A percentile compares a stretch with the other conserved stretches of the same genome.
These are phyloP conservation scores for Centropus bengalensis DNA, from an alignment of 2,113 vertebrate genomes.

Conservation along the genomic window DNA sequence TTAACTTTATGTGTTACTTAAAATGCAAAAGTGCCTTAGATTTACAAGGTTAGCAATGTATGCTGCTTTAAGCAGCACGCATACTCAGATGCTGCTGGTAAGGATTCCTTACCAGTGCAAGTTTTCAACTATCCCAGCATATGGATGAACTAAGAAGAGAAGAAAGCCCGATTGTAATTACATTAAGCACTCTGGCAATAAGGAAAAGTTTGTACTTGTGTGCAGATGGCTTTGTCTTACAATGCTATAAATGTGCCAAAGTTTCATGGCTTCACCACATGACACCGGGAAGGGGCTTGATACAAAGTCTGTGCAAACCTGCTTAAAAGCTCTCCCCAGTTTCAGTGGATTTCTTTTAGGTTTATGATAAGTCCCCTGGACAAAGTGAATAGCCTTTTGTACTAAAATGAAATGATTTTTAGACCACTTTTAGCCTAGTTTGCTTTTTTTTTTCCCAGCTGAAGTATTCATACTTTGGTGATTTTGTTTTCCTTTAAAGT, in stretches of 20 bases:
- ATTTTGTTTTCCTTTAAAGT: not conserved
- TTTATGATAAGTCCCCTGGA: not conserved
- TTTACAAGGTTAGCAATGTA: constrained; percentile 49
- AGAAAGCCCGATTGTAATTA: constrained; percentile 73
- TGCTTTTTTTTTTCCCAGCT: not conserved
- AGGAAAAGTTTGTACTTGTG: constrained; percentile 62
- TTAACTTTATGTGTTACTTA: not conserved
- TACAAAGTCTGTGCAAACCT: not conserved
- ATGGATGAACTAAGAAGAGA: constrained; percentile 42
- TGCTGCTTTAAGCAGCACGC: constrained; percentile 39
- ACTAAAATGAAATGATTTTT: not conserved
- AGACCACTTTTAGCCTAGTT: not conserved
- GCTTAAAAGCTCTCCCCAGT: not conserved
- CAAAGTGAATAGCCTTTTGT: not conserved
- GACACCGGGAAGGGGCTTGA: not conserved
- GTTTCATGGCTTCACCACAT: constrained; percentile 31
- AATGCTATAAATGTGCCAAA: constrained; percentile 59
- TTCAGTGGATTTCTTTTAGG: not conserved
- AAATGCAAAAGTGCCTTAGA: constrained; percentile 8
- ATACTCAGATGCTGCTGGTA: constrained; percentile 30
- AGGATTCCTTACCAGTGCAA: constrained; percentile 55
- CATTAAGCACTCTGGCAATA: constrained; percentile 60
- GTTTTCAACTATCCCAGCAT: constrained; percentile 55
- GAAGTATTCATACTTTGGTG: not conserved
- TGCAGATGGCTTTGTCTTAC: constrained; percentile 66